These are phyloP conservation scores for Drosophila fungiperda DNA, from an alignment of 2,888 invertebrate species.

Conservation along the genomic window DNA sequence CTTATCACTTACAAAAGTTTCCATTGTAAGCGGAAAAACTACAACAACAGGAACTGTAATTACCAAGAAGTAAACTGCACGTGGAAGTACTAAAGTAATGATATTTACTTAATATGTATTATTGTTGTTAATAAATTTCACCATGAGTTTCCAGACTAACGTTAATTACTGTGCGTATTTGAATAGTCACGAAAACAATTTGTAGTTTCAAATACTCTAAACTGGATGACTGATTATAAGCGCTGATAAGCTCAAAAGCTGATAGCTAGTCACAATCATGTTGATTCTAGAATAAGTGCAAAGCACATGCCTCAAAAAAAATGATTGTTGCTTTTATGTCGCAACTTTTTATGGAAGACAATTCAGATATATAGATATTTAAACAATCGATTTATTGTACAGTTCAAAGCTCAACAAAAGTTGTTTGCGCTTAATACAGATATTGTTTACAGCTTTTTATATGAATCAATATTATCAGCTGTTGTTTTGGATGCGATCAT, in stretches of 20 bases:
- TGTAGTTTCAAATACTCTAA: conserved; percentile 4
- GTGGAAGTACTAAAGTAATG: not conserved
- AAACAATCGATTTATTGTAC: conserved; percentile 5
- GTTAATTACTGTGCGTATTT: conserved; percentile 53
- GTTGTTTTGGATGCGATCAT: conserved; percentile 5
- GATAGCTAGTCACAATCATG: conserved; percentile 30
- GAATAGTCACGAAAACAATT: conserved; percentile 44
- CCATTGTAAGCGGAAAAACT: conserved; percentile 7
- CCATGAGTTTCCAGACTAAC: not conserved
- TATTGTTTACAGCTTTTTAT: not conserved
- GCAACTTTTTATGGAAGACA: conserved; percentile 9
- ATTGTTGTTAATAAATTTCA: conserved; percentile 1
- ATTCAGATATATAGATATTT: not conserved
- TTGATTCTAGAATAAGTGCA: conserved; percentile 2
- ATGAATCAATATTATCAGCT: conserved; percentile 26
- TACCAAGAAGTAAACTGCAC: not conserved
- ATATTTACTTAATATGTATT: not conserved
- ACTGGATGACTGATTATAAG: conserved; percentile 36
- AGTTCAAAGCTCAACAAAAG: conserved; percentile 52
- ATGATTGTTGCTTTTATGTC: conserved; percentile 1
- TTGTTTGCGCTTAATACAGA: not conserved
- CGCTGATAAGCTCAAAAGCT: conserved; percentile 19
- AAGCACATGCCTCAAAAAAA: conserved; percentile 34
- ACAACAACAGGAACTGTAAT: not conserved
- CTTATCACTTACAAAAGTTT: conserved; percentile 4